A percentile compares a stretch with the other conserved stretches of the same genome.
phyloP scores from a whole-genome alignment of 2,113 vertebrate genomes.

The Sinocyclocheilus grahami region DNA sequence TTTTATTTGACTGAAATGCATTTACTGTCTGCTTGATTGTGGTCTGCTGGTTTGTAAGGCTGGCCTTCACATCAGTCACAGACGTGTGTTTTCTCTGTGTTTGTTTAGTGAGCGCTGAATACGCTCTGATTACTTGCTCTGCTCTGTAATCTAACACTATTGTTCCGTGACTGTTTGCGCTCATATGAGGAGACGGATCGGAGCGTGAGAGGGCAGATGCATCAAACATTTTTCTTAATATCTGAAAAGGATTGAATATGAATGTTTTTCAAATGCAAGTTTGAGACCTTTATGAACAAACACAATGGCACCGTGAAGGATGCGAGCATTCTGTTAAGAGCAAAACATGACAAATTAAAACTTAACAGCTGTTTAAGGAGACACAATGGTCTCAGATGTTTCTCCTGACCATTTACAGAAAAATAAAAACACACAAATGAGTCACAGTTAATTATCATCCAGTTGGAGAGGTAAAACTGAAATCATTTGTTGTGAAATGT shows the following conservation, averaged over 20 bases:
- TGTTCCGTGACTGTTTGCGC: conserved; percentile 23
- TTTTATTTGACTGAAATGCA: not conserved
- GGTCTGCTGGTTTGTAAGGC: conserved; percentile 39
- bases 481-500: not conserved
- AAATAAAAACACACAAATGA: not conserved
- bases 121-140: conserved; percentile 35
- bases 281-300: conserved; percentile 12
- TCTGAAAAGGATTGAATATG: conserved; percentile 14
- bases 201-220: not conserved
- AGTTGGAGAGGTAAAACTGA: no score
- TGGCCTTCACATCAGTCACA: conserved; percentile 5
- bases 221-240: conserved; percentile 1
- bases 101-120: conserved; percentile 39
- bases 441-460: not conserved
- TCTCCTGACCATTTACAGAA: not conserved
- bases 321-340: not conserved
- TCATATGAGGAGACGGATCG: conserved; percentile 9
- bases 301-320: not conserved
- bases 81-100: conserved; percentile 25
- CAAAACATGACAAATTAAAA: not conserved
- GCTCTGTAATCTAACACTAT: conserved; percentile 33
- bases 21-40: conserved; percentile 56
- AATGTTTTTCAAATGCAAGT: conserved; percentile 29
- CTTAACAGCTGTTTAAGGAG: not conserved
- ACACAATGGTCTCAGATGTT: not conserved